Evolutionary conservation across 1,140 invertebrate genomes (phyloP).

Genomic region (Drosophila willistoni): DNA sequence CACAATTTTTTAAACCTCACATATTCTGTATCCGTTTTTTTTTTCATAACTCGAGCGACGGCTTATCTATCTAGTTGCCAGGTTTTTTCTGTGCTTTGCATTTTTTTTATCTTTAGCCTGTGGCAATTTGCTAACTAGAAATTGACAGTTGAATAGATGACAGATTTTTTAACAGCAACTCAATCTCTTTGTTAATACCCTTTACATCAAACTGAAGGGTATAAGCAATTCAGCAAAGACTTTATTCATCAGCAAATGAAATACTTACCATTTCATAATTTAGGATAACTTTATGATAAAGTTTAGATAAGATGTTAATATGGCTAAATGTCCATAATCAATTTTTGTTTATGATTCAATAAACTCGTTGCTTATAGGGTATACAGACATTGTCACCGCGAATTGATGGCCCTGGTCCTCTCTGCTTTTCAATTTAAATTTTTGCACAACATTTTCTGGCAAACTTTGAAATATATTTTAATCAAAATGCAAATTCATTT

Average conservation of each 20-base stretch:
- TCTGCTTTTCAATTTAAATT: slow-evolving; percentile 26
- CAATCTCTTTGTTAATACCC: not conserved
- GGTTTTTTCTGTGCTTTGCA: slow-evolving; percentile 33
- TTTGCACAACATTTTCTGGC: slow-evolving; percentile 3
- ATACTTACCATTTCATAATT: too few relatives aligned
- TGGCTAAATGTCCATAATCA: too few relatives aligned
- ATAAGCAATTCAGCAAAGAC: not conserved
- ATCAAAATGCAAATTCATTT: slow-evolving; percentile 68
- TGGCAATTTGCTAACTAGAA: slow-evolving; percentile 57
- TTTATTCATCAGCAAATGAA: too few relatives aligned
- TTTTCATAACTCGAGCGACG: slow-evolving; percentile 6
- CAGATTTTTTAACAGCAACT: not conserved
- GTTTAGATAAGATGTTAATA: too few relatives aligned
- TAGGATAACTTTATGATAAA: not conserved
- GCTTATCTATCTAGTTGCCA: slow-evolving; percentile 23
- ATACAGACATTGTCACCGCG: too few relatives aligned
- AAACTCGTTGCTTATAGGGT: too few relatives aligned
- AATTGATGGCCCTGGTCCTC: too few relatives aligned
- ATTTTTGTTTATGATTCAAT: too few relatives aligned
- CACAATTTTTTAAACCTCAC: slow-evolving; percentile 7
- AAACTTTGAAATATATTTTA: slow-evolving; percentile 30
- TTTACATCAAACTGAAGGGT: not conserved
- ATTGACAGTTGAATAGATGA: slow-evolving; percentile 62
- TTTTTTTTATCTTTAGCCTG: slow-evolving; percentile 32
- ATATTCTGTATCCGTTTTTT: slow-evolving; percentile 29